These are phyloP conservation scores for Rissa tridactyla DNA, from an alignment of 2,113 vertebrate genomes.

Conservation along the genomic window DNA sequence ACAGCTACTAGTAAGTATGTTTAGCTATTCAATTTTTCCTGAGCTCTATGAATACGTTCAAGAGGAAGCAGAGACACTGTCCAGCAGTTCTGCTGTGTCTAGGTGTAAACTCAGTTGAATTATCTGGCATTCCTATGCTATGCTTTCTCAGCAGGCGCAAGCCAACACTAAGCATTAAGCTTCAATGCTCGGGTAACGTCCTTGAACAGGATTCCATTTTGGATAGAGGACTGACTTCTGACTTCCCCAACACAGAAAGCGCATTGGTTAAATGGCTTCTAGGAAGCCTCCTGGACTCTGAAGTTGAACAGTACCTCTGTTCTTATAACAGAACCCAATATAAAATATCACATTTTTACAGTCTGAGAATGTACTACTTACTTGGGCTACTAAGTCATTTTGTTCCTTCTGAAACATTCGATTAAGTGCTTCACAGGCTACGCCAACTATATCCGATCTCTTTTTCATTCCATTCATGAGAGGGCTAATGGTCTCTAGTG, in stretches of 20 bases:
- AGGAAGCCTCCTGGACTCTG: not conserved
- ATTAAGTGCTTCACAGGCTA: slow-evolving; percentile 96
- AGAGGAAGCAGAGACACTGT: not conserved
- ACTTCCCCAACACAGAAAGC: not conserved
- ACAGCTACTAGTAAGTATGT: not conserved
- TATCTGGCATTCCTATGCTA: not conserved
- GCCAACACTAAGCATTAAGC: not conserved
- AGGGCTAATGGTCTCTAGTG: slow-evolving; percentile 91
- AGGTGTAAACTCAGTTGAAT: not conserved
- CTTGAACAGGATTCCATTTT: not conserved
- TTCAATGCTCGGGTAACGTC: not conserved
- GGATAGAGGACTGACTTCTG: not conserved
- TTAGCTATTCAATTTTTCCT: not conserved
- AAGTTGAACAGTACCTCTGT: not conserved
- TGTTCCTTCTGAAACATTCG: slow-evolving; percentile 99
- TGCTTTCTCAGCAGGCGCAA: not conserved
- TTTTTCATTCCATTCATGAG: slow-evolving; percentile 94
- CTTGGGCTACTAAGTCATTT: slow-evolving; percentile 94
- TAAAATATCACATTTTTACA: not conserved
- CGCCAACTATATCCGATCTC: slow-evolving; percentile 85
- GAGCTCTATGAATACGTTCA: not conserved
- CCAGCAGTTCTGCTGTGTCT: not conserved
- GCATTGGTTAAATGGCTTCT: not conserved
- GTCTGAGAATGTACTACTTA: slow-evolving; percentile 47
- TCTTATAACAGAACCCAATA: not conserved